These are phyloP conservation scores for Tuberolachnus salignus DNA, from an alignment of 2,888 invertebrate species.

Conservation along the genomic window DNA sequence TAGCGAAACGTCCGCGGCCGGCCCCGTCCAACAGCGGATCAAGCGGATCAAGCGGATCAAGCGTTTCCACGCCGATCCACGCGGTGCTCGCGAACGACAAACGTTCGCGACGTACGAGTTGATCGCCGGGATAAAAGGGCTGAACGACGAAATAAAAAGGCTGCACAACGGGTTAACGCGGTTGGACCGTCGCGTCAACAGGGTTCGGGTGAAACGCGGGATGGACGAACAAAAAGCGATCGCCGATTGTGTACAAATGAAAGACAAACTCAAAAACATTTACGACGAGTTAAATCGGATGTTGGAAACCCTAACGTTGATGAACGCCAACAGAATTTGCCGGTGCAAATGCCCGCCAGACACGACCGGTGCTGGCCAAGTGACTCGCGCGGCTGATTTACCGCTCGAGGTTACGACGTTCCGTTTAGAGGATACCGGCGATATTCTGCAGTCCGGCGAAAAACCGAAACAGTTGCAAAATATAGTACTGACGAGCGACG, in stretches of 20 bases:
- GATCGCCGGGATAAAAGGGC: not conserved
- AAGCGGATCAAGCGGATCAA: not conserved
- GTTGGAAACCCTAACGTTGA: not conserved
- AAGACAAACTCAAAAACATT: slow-evolving; percentile 22
- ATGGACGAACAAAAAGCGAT: not conserved
- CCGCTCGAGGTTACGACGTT: slow-evolving; percentile 14
- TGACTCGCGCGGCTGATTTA: not conserved
- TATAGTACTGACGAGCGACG: not conserved
- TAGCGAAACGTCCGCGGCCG: too few species aligned
- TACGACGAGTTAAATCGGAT: slow-evolving; percentile 9
- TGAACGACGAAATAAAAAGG: slow-evolving; percentile 14
- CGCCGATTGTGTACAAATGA: slow-evolving; percentile 25
- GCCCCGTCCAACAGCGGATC: not conserved
- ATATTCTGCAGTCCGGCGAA: not conserved
- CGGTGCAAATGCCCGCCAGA: slow-evolving; percentile 30
- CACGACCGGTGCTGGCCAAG: not conserved
- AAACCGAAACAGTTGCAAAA: slow-evolving; percentile 9
- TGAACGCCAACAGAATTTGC: slow-evolving; percentile 17
- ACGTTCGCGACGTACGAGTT: not conserved
- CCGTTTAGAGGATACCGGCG: not conserved
- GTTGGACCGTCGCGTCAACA: not conserved
- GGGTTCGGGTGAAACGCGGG: slow-evolving; percentile 5
- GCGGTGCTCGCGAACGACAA: not conserved
- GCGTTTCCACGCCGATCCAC: not conserved
- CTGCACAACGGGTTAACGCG: not conserved